Evolutionary conservation across 2,888 invertebrate species (phyloP).

Genomic region (Lagria hirta): DNA sequence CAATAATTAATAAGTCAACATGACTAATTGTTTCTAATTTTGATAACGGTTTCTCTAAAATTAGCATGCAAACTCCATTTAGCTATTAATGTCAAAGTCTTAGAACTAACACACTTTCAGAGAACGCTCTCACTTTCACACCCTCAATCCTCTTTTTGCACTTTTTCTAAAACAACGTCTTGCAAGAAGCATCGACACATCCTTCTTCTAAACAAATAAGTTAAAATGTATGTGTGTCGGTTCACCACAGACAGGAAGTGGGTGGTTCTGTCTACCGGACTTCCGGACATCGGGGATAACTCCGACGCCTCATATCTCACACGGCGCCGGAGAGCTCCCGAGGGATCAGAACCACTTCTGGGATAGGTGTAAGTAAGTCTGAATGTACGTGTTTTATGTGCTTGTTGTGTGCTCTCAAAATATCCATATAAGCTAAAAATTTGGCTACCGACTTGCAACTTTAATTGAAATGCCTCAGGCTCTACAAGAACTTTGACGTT

Average conservation of each 20-base stretch:
- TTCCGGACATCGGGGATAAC: slow-evolving; percentile 45
- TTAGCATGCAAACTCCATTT: no score
- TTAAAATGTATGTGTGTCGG: slow-evolving; percentile 39
- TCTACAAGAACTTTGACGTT: slow-evolving; percentile 44
- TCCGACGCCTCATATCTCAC: slow-evolving; percentile 44
- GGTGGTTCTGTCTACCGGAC: slow-evolving; percentile 44
- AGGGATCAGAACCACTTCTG: slow-evolving; percentile 36
- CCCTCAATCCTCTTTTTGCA: no score
- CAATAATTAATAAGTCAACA: no score
- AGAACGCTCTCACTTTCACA: no score
- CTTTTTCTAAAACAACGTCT: slow-evolving; percentile 28
- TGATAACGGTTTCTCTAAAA: no score
- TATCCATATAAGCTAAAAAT: slow-evolving; percentile 40
- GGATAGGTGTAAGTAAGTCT: slow-evolving; percentile 39
- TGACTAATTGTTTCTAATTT: no score
- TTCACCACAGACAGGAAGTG: slow-evolving; percentile 38
- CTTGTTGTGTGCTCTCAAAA: slow-evolving; percentile 25
- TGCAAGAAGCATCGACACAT: slow-evolving; percentile 38
- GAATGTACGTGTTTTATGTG: slow-evolving; percentile 37
- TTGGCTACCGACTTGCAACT: slow-evolving; percentile 41
- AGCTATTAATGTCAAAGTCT: no score
- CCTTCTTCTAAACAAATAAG: slow-evolving; percentile 42
- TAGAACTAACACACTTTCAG: no score
- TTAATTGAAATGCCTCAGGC: slow-evolving; percentile 49
- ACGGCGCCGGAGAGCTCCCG: slow-evolving; percentile 43